phyloP scores from a whole-genome alignment of 2,113 vertebrate species.

The Oxyura jamaicensis region DNA sequence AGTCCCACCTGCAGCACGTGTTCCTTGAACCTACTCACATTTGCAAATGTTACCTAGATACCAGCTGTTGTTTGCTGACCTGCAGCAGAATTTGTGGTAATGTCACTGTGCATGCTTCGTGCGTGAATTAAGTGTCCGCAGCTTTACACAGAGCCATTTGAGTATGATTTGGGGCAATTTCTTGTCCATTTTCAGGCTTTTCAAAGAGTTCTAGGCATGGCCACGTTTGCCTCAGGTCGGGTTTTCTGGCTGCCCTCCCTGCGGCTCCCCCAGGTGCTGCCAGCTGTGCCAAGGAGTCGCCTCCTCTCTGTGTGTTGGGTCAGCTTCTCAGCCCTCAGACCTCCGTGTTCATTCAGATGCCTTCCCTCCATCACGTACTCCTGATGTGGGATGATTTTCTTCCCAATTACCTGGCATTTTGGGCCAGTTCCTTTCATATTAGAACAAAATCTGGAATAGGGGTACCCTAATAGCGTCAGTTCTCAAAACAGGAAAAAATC shows the following conservation, averaged over 20 bases:
- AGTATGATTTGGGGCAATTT: not conserved
- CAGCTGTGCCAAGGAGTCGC: not conserved
- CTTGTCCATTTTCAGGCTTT: not conserved
- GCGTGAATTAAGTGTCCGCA: rapidly evolving
- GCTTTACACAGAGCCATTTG: not conserved
- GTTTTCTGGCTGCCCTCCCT: not conserved
- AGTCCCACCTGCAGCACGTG: not conserved
- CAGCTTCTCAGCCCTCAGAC: not conserved
- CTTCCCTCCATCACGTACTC: not conserved
- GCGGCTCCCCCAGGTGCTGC: not conserved
- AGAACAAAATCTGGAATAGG: not conserved
- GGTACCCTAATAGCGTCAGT: not conserved
- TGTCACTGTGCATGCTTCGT: not conserved
- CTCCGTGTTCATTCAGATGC: not conserved
- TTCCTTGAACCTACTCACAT: not conserved
- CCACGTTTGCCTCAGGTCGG: rapidly evolving
- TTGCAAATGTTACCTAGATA: not conserved
- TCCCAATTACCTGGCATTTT: not conserved
- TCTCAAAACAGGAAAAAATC: not conserved
- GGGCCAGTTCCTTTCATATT: not conserved
- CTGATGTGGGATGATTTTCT: not conserved
- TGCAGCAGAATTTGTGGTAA: not conserved
- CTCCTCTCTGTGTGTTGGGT: not conserved
- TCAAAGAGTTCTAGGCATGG: not conserved
- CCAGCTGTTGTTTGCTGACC: not conserved